A percentile compares a stretch with the other conserved stretches of the same genome.
Conservation (phyloP, 2,888 invertebrate species). For the Himalopsyche anomala region DNA sequence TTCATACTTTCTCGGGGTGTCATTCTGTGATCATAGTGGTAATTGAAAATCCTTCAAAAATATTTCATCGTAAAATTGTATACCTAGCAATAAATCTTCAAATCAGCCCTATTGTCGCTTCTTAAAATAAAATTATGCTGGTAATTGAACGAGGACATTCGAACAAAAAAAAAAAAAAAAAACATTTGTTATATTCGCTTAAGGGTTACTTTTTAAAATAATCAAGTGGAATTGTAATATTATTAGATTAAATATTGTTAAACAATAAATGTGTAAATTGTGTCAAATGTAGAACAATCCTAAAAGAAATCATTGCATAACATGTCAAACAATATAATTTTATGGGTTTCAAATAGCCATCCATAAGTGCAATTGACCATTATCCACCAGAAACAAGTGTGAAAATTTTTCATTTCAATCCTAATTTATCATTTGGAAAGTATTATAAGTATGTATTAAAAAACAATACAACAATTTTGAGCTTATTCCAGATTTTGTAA, state of each 20-base stretch:
- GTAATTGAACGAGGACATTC: too few species aligned
- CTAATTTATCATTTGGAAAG: too few species aligned
- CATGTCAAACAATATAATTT: too few species aligned
- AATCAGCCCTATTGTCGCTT: neutral
- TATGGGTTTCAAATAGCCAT: too few species aligned
- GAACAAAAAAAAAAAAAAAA: neutral
- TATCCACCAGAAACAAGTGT: too few species aligned
- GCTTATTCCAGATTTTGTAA: too few species aligned
- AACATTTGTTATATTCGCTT: neutral
- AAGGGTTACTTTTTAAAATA: neutral
- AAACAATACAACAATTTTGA: too few species aligned
- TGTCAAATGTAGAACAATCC: neutral
- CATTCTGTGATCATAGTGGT: neutral
- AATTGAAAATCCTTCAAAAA: neutral
- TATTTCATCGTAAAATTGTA: neutral
- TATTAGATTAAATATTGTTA: slow-evolving; percentile 9
- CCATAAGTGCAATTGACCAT: too few species aligned
- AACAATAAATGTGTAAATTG: neutral
- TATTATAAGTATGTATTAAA: too few species aligned
- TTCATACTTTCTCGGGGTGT: neutral
- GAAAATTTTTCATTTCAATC: too few species aligned
- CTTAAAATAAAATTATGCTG: neutral
- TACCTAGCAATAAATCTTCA: neutral
- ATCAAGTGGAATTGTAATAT: neutral
- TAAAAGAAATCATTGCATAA: too few species aligned